These are phyloP conservation scores for Sinohyriopsis cumingii DNA, from an alignment of 2,888 invertebrate genomes.

Conservation along the genomic window DNA sequence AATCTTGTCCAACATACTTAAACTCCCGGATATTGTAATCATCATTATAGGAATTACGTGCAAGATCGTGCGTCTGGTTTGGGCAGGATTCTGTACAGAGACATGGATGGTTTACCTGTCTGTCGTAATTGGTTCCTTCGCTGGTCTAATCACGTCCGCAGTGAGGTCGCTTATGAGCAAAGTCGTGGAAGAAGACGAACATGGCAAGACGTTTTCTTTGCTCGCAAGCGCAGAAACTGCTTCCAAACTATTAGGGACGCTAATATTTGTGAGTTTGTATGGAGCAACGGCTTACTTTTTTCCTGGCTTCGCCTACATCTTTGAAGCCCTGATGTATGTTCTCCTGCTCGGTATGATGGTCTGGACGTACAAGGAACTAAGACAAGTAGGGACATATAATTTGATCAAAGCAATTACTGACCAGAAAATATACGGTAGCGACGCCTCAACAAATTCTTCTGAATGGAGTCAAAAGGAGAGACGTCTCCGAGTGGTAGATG, in stretches of 20 bases:
- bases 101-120: slow-evolving; percentile 66
- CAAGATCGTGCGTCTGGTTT: slow-evolving; percentile 61
- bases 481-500: slow-evolving; percentile 42
- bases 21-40: slow-evolving; percentile 60
- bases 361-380: slow-evolving; percentile 40
- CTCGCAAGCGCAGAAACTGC: slow-evolving; percentile 67
- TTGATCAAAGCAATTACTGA: slow-evolving; percentile 42
- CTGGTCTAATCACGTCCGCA: slow-evolving; percentile 65
- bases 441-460: slow-evolving; percentile 4
- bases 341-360: slow-evolving; percentile 41
- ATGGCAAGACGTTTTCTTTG: slow-evolving; percentile 68
- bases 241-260: slow-evolving; percentile 63
- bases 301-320: slow-evolving; percentile 63
- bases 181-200: slow-evolving; percentile 62
- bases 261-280: slow-evolving; percentile 66
- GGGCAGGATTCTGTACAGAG: slow-evolving; percentile 58
- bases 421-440: slow-evolving; percentile 29
- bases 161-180: slow-evolving; percentile 68
- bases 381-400: slow-evolving; percentile 39
- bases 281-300: slow-evolving; percentile 61
- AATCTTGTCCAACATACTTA: slow-evolving; percentile 55
- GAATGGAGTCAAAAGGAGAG: slow-evolving; percentile 2
- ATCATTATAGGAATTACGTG: slow-evolving; percentile 63
- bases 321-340: slow-evolving; percentile 58
- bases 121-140: slow-evolving; percentile 63